Conservation (phyloP, 2,797 vertebrate genomes). For the Cygnus olor region DNA sequence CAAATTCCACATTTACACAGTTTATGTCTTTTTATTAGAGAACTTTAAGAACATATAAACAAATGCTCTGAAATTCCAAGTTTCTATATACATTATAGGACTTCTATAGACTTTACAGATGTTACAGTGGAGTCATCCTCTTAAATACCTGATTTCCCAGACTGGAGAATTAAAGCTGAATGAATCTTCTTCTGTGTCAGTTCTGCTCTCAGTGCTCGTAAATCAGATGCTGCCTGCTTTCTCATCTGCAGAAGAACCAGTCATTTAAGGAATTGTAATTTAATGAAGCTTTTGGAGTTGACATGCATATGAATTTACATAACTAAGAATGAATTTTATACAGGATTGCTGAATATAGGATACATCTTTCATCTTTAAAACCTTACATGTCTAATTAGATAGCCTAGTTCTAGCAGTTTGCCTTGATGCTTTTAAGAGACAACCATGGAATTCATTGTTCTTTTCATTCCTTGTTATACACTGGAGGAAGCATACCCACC, state of each 20-base stretch:
- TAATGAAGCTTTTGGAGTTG: not conserved
- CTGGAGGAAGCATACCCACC: not conserved
- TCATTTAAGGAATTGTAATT: not conserved
- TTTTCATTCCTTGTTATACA: not conserved
- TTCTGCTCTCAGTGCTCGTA: constrained; percentile 85
- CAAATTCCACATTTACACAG: not conserved
- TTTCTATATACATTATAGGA: not conserved
- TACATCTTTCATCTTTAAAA: not conserved
- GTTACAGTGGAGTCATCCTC: not conserved
- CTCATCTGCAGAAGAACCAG: constrained; percentile 82
- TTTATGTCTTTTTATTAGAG: not conserved
- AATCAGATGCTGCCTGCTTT: constrained; percentile 87
- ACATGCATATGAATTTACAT: not conserved
- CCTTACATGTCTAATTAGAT: not conserved
- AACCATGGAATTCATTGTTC: not conserved
- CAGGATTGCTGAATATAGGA: not conserved
- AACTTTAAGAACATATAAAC: not conserved
- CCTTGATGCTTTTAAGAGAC: not conserved
- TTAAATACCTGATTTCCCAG: constrained; percentile 33
- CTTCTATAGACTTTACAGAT: not conserved
- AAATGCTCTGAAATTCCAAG: not conserved
- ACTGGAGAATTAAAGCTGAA: constrained; percentile 63
- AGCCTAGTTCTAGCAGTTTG: not conserved
- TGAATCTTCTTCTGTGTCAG: constrained; percentile 88
- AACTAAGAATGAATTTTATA: not conserved